Evolutionary conservation across 2,797 vertebrate genomes (phyloP), one percentile per base, ranked within the genome.

Genomic region (Danio jaintianensis): DNA sequence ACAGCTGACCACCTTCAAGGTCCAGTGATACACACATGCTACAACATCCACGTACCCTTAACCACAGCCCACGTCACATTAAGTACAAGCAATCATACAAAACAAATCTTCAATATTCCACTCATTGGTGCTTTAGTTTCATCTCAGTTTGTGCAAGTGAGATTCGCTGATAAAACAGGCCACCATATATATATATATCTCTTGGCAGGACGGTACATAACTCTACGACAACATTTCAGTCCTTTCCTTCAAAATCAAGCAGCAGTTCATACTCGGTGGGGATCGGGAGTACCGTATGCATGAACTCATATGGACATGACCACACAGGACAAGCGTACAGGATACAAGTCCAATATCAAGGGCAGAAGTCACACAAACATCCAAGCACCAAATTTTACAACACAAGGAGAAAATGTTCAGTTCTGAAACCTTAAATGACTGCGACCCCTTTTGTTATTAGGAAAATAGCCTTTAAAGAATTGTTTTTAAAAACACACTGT

Each of bases 1-100:
- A 93, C 90, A 94, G 92, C 92, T 90, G 90, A 92, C 91, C 90
- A 92, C 91, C 92, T 92, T 91, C 91, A 89, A 93, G 90, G 89
- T 92, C 64, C 63, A 92, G 87, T 90, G 92, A 93, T 90, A 92
- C 91, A 90, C 90, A 89, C 79, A 92, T 92, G 92, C 89, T 89
- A 85, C 63, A 55, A 86, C 83, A 82, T 82, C 79, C 73, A 81
- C 70, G 72, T 81, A 84, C 75, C 77, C 80, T 75, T 80, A 85
- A 85, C 78, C 75, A 77, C 80, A 79, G 73, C 87, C 88, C 79
- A 83, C 59, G 79, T 80, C 78, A 86, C 83, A 90, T 89, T 88
- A 90, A 88, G 83, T 79, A 90, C 85, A 67, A 78, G 76, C 66
- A 69, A 70, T 84, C 64, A 76, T 92, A 92, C 58, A 45, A 82